phyloP scores from a whole-genome alignment of 2,888 invertebrate species.

The Ceratothoa steindachneri region DNA sequence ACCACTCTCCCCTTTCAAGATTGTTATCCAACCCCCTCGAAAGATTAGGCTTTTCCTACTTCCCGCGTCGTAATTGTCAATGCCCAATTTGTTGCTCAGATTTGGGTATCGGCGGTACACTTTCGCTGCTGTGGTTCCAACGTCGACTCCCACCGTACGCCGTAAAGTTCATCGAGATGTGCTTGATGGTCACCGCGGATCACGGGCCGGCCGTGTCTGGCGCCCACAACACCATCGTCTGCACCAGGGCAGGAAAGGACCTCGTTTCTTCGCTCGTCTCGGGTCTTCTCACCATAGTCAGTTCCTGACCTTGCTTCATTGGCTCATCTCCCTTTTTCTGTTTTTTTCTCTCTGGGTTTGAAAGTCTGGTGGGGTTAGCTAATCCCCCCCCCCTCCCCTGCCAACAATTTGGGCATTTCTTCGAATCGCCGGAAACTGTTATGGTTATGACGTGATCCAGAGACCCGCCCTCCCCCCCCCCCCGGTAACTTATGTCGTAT shows the following conservation, averaged over 20 bases:
- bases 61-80: too few relatives aligned
- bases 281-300: conserved; percentile 91
- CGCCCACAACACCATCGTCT: conserved; percentile 97
- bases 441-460: too few relatives aligned
- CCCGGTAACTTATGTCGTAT: too few relatives aligned
- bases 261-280: conserved; percentile 92
- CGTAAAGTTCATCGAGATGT: conserved; percentile 97
- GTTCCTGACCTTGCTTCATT: conserved; percentile 56
- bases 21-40: too few relatives aligned
- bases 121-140: conserved; percentile 97
- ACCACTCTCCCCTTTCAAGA: too few relatives aligned
- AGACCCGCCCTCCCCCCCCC: too few relatives aligned
- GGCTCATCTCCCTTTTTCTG: not conserved
- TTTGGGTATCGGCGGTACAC: conserved; percentile 96
- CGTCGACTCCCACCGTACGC: conserved; percentile 89
- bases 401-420: too few relatives aligned
- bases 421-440: too few relatives aligned
- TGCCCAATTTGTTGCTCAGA: conserved; percentile 53
- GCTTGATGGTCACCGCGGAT: conserved; percentile 95
- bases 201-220: conserved; percentile 98
- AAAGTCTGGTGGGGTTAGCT: too few relatives aligned
- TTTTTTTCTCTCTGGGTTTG: not conserved
- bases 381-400: too few relatives aligned
- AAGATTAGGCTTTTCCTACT: too few relatives aligned
- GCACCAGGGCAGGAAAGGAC: conserved; percentile 94